Conservation (phyloP, 2,797 vertebrate genomes). For the Clangula hyemalis region DNA sequence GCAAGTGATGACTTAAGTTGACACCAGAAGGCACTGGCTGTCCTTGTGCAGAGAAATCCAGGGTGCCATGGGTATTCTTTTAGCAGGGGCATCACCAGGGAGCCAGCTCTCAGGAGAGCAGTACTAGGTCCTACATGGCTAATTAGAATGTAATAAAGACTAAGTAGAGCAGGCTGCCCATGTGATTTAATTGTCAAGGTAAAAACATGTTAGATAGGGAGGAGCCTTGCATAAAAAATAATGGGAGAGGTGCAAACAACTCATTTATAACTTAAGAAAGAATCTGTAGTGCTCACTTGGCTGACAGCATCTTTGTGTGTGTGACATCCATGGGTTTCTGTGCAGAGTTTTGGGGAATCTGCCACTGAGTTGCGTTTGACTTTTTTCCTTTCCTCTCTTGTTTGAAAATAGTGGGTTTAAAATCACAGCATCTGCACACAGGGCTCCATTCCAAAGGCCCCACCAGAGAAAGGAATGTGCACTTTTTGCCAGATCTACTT, state of each 20-base stretch:
- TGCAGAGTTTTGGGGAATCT: not conserved
- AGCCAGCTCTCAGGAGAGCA: not conserved
- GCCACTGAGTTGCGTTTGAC: not conserved
- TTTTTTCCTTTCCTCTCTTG: not conserved
- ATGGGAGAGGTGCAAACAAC: not conserved
- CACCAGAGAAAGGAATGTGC: not conserved
- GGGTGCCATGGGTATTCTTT: not conserved
- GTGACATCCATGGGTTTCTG: not conserved
- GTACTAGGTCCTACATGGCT: not conserved
- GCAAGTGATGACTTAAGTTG: not conserved
- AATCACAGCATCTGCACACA: not conserved
- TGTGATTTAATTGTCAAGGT: not conserved
- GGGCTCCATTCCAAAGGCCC: not conserved
- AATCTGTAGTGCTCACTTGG: accelerated
- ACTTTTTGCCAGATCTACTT: not conserved
- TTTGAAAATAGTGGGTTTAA: not conserved
- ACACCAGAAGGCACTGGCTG: not conserved
- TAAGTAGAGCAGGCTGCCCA: not conserved
- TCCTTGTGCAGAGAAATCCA: not conserved
- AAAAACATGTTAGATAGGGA: not conserved
- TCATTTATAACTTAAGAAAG: not conserved
- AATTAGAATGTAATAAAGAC: not conserved
- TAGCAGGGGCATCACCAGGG: not conserved
- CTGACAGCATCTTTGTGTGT: not conserved
- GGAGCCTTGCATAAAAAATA: not conserved